These are phyloP conservation scores for Lathamus discolor DNA, from an alignment of 2,113 vertebrate species.

Conservation along the genomic window DNA sequence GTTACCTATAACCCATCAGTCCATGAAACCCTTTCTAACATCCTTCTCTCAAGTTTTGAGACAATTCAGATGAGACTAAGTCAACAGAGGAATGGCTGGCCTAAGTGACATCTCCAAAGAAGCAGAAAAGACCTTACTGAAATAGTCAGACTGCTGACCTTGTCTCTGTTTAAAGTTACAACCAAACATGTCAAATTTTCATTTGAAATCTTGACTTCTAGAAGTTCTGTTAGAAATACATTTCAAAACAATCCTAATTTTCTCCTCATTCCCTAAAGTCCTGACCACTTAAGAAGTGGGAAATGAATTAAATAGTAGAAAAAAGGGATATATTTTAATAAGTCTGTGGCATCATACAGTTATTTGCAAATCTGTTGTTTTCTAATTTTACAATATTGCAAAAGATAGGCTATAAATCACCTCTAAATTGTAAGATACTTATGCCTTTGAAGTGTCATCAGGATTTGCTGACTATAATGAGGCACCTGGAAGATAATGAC, in stretches of 20 bases:
- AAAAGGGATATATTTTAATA: background rate
- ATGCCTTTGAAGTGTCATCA: constrained; percentile 28
- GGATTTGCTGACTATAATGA: background rate
- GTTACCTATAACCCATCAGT: background rate
- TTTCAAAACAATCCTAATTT: background rate
- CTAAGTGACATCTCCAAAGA: background rate
- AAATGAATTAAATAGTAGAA: background rate
- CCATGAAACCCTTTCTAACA: background rate
- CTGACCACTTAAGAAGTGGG: background rate
- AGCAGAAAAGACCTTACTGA: background rate
- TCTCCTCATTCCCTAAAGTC: accelerated
- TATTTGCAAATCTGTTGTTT: background rate
- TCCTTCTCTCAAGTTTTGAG: background rate
- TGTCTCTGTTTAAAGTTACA: background rate
- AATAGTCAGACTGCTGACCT: background rate
- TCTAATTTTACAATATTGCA: constrained; percentile 10
- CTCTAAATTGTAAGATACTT: background rate
- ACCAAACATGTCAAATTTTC: background rate
- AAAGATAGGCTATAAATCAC: background rate
- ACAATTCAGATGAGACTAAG: background rate
- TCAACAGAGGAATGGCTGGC: background rate
- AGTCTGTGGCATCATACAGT: background rate
- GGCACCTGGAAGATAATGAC: constrained; percentile 11
- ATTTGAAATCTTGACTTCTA: background rate
- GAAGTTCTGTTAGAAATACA: background rate